A percentile compares a stretch with the other conserved stretches of the same genome.
Conservation (phyloP, 2,113 vertebrate species). For the Saimiri boliviensis region DNA sequence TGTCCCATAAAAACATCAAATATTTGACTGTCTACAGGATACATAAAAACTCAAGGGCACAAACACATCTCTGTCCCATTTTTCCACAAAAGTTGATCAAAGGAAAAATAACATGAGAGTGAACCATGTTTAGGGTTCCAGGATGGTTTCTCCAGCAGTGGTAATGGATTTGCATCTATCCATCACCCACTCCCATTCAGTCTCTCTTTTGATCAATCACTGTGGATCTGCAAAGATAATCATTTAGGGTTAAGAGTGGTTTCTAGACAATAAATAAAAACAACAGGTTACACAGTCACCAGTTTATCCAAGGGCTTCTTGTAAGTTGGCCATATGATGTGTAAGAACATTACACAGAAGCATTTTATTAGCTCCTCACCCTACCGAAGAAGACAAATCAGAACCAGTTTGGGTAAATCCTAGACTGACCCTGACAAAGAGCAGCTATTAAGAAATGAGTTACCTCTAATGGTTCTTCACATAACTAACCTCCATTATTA, state of each 20-base stretch:
- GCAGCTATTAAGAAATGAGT: not conserved
- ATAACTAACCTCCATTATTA: not conserved
- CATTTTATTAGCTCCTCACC: not conserved
- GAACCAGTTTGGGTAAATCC: not conserved
- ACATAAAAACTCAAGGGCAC: slow-evolving; percentile 18
- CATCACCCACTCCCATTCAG: slow-evolving; percentile 60
- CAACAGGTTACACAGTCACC: not conserved
- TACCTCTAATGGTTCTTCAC: not conserved
- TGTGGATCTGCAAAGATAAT: slow-evolving; percentile 63
- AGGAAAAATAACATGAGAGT: not conserved
- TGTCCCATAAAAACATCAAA: not conserved
- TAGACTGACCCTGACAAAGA: slow-evolving; percentile 43
- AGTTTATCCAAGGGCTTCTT: not conserved
- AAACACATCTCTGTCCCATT: slow-evolving; percentile 35
- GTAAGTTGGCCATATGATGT: not conserved
- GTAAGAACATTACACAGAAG: not conserved
- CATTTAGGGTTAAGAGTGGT: slow-evolving; percentile 38
- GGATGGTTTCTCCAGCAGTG: slow-evolving; percentile 40
- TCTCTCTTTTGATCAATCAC: slow-evolving; percentile 55
- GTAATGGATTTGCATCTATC: slow-evolving; percentile 50
- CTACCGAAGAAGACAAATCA: not conserved
- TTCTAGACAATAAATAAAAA: not conserved
- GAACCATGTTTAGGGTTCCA: slow-evolving; percentile 18
- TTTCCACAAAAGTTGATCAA: slow-evolving; percentile 1
- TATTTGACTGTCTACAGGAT: not conserved